phyloP scores from a whole-genome alignment of 2,113 vertebrate genomes.

The Brachypodius melanocephalos region DNA sequence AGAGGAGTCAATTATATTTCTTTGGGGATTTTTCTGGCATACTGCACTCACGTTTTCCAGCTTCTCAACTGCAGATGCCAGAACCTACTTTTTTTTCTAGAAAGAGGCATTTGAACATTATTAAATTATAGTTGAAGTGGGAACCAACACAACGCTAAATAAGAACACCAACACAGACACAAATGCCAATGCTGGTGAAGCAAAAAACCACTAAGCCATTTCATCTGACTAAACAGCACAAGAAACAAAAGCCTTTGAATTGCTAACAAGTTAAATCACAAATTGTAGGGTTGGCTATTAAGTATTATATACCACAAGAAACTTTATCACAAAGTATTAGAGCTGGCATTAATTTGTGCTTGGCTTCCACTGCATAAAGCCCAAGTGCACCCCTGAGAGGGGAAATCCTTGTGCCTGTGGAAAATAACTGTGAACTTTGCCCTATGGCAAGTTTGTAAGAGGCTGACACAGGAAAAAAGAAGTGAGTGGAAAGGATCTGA shows the following conservation, averaged over 20 bases:
- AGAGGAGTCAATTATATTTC: background rate
- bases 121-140: background rate
- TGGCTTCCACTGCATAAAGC: background rate
- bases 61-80: background rate
- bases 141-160: background rate
- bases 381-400: slow-evolving; percentile 19
- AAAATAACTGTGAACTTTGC: slow-evolving; percentile 40
- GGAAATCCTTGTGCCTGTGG: slow-evolving; percentile 14
- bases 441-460: background rate
- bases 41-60: background rate
- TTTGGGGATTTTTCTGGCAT: background rate
- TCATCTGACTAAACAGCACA: background rate
- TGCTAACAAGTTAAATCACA: background rate
- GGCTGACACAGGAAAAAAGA: slow-evolving; percentile 36
- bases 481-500: slow-evolving; percentile 36
- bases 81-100: background rate
- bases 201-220: background rate
- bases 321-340: background rate
- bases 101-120: background rate
- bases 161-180: background rate
- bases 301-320: background rate
- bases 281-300: background rate
- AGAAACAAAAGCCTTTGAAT: background rate
- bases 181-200: background rate
- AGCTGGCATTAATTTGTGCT: slow-evolving; percentile 2